A percentile compares a stretch with the other conserved stretches of the same genome.
phyloP scores from a whole-genome alignment of 2,888 invertebrate species.

The Apodemia zela region DNA sequence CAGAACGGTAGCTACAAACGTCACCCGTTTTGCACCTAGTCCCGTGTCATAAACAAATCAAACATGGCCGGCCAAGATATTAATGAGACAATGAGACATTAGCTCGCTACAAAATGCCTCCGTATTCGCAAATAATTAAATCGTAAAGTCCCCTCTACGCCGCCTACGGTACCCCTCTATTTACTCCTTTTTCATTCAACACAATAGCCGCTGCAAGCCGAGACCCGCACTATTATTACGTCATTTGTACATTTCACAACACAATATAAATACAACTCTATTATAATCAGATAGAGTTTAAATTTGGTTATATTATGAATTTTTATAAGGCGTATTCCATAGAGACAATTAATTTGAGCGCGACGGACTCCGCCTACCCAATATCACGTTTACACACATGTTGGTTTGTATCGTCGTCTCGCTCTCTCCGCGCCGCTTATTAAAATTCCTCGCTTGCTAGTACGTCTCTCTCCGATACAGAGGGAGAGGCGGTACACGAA shows the following conservation, averaged over 20 bases:
- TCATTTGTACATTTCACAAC: slow-evolving; percentile 35
- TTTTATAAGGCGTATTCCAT: slow-evolving; percentile 71
- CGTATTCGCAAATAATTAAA: slow-evolving; percentile 81
- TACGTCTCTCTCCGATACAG: slow-evolving; percentile 63
- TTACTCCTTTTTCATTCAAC: slow-evolving; percentile 81
- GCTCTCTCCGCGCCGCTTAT: slow-evolving; percentile 75
- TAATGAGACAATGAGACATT: slow-evolving; percentile 81
- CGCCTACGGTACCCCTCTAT: slow-evolving; percentile 75
- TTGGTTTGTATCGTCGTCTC: slow-evolving; percentile 67
- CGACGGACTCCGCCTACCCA: slow-evolving; percentile 75
- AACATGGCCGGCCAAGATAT: slow-evolving; percentile 78
- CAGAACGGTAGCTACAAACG: slow-evolving; percentile 36
- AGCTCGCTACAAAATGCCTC: slow-evolving; percentile 80
- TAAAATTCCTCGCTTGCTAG: slow-evolving; percentile 76
- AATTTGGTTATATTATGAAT: slow-evolving; percentile 32
- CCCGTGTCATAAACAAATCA: slow-evolving; percentile 78
- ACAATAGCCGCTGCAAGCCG: slow-evolving; percentile 78
- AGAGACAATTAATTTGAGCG: slow-evolving; percentile 77
- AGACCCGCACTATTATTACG: slow-evolving; percentile 53
- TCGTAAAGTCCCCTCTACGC: slow-evolving; percentile 79
- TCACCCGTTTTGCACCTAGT: slow-evolving; percentile 53
- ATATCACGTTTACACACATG: slow-evolving; percentile 77
- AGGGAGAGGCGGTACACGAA: slow-evolving; percentile 55
- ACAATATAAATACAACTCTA: slow-evolving; percentile 41
- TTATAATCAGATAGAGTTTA: slow-evolving; percentile 28